Conservation (phyloP, 2,888 invertebrate genomes). For the Xanthorhoe spadicearia region DNA sequence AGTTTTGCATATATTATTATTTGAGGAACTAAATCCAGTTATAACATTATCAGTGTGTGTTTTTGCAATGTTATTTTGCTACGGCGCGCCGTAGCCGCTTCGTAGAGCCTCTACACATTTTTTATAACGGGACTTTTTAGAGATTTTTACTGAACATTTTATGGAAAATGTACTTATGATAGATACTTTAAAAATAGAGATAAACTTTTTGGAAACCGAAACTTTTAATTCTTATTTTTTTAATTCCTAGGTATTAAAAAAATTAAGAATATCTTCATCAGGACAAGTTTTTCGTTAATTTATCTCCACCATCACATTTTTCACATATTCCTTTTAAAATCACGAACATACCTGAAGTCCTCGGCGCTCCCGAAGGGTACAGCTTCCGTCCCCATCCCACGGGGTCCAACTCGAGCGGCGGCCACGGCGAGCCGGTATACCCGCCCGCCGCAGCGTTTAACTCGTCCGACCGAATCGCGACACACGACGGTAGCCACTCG, state of each 20-base stretch:
- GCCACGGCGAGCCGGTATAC: constrained; percentile 92
- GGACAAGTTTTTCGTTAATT: neutral
- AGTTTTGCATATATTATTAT: neutral
- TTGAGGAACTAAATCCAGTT: neutral
- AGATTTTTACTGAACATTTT: neutral
- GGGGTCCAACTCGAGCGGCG: constrained; percentile 90
- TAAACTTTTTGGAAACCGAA: too few relatives aligned
- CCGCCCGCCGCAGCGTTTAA: constrained; percentile 88
- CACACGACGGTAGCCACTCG: constrained; percentile 69
- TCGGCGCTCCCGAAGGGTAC: constrained; percentile 89
- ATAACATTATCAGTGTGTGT: neutral
- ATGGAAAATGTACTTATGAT: too few relatives aligned
- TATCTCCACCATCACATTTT: neutral
- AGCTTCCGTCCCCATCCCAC: constrained; percentile 92
- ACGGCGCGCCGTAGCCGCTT: constrained; percentile 48
- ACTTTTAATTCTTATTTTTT: too few relatives aligned
- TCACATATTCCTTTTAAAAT: neutral
- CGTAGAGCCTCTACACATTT: constrained; percentile 48
- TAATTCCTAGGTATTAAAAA: neutral
- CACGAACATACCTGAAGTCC: constrained; percentile 81
- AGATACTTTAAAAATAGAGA: too few relatives aligned
- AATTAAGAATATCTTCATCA: neutral
- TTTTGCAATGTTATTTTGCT: constrained; percentile 31
- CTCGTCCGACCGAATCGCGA: constrained; percentile 92
- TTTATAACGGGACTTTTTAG: neutral